Percentiles rank a stretch among this genome's conserved stretches.
Evolutionary conservation across 2,888 invertebrate species (phyloP).

Genomic region (Oscheius sp.): DNA sequence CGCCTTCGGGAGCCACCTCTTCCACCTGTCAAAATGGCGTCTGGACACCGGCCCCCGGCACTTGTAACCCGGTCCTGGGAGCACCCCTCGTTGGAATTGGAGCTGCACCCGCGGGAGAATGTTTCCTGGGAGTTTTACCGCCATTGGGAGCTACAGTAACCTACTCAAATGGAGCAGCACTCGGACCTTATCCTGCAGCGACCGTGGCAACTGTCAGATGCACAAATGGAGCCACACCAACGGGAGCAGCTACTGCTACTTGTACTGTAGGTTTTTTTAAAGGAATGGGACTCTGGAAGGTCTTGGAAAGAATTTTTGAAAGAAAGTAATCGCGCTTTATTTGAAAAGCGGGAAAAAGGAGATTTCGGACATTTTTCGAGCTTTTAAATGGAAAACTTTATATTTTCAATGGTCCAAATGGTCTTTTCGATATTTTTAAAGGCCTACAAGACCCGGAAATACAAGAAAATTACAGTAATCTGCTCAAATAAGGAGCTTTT

Average conservation of each 20-base stretch:
- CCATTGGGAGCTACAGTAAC: slow-evolving; percentile 35
- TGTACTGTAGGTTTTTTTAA: slow-evolving; percentile 13
- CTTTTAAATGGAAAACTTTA: no score
- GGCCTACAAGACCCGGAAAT: no score
- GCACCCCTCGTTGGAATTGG: background rate
- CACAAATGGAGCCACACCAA: slow-evolving; percentile 47
- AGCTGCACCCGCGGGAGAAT: background rate
- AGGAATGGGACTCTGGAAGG: no score
- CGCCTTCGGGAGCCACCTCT: slow-evolving; percentile 39
- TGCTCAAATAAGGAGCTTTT: no score
- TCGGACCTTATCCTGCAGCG: slow-evolving; percentile 35
- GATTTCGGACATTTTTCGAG: no score
- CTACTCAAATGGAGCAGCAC: slow-evolving; percentile 30
- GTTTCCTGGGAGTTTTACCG: slow-evolving; percentile 21
- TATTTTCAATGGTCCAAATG: no score
- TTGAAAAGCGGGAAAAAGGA: no score
- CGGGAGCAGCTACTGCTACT: slow-evolving; percentile 7
- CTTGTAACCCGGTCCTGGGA: slow-evolving; percentile 9
- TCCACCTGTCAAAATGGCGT: slow-evolving; percentile 50
- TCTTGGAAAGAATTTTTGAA: no score
- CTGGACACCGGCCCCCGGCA: slow-evolving; percentile 46
- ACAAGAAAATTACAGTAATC: no score
- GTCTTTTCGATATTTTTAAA: no score
- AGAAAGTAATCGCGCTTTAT: no score
- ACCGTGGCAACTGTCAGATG: slow-evolving; percentile 57